Evolutionary conservation across 2,888 invertebrate species (phyloP).

Genomic region (Abrostola tripartita): DNA sequence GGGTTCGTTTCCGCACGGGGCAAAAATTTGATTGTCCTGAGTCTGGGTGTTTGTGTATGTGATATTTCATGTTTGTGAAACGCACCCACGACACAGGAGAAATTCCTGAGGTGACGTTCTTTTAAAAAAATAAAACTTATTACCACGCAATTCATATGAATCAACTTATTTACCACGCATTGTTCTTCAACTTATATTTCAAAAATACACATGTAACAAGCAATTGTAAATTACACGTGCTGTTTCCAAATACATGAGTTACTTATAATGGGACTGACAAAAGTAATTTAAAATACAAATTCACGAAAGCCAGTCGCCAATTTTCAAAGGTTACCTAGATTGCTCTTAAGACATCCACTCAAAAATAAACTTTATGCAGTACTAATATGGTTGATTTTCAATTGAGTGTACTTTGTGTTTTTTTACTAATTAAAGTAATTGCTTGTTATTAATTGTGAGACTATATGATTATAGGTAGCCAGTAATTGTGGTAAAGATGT

Average conservation of each 20-base stretch:
- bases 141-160: too few relatives aligned
- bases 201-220: constrained; percentile 34
- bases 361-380: not conserved
- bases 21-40: too few relatives aligned
- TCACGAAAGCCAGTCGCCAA: constrained; percentile 31
- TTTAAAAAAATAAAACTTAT: too few relatives aligned
- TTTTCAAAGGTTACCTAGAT: constrained; percentile 37
- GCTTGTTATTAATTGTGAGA: not conserved
- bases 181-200: too few relatives aligned
- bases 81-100: too few relatives aligned
- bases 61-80: too few relatives aligned
- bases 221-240: constrained; percentile 31
- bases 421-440: not conserved
- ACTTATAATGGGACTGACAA: constrained; percentile 49
- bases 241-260: constrained; percentile 39
- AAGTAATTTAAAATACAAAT: constrained; percentile 37
- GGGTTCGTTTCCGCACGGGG: too few relatives aligned
- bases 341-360: not conserved
- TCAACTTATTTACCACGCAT: too few relatives aligned
- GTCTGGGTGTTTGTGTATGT: too few relatives aligned
- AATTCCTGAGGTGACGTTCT: too few relatives aligned
- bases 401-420: not conserved
- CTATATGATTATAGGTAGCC: not conserved
- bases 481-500: not conserved
- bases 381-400: not conserved